Evolutionary conservation across 92 coral and sea anemone genomes (phyloP), one percentile per base, ranked within the genome.

Genomic region (Epizoanthus illoricatus): DNA sequence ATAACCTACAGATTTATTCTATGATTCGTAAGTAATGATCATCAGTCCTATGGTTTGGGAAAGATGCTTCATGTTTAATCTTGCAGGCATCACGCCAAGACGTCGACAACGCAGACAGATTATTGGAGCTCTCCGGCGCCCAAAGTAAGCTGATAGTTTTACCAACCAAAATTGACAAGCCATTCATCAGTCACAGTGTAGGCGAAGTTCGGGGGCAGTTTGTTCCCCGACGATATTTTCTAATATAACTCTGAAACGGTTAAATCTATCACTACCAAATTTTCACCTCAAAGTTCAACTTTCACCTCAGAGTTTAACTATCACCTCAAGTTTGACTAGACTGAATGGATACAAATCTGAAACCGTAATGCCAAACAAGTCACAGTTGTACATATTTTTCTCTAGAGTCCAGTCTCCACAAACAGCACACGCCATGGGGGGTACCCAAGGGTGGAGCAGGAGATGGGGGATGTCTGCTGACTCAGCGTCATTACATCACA

Each of bases 401-500:
- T 18, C 62, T 5, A 45, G 78, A 47, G 9, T 52, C 78, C 16
- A 73, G 61, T 54, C 80, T 58, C 28, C 80, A 75, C 80, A 63
- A 63, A 12, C 69, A 6, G 45, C 80, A 75, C 68, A 39, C 68
- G n/a, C 80, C 80, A 7, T 75, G 80, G 80, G 80, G 80, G 33
- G 5, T 75, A 9, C 80, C 80, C 52, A 59, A 40, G 33, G 69
- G 69, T 5, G 80, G 80, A 36, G 80, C 80, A 17, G 80, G 80
- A 39, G 42, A 58, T 59, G 69, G 69, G 56, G 80, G 80, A 59
- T 75, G 80, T 16, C 54, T 75, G 68, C 68, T 75, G 80, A 75
- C 80, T 36, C 80, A 75, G 18, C 47, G n/a, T 21, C 55, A 40
- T 18, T 75, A 58, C 80, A 40, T 75, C 24, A 58, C 80, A 68